phyloP scores from a whole-genome alignment of 2,797 vertebrate genomes.

The Apodemus agrarius region DNA sequence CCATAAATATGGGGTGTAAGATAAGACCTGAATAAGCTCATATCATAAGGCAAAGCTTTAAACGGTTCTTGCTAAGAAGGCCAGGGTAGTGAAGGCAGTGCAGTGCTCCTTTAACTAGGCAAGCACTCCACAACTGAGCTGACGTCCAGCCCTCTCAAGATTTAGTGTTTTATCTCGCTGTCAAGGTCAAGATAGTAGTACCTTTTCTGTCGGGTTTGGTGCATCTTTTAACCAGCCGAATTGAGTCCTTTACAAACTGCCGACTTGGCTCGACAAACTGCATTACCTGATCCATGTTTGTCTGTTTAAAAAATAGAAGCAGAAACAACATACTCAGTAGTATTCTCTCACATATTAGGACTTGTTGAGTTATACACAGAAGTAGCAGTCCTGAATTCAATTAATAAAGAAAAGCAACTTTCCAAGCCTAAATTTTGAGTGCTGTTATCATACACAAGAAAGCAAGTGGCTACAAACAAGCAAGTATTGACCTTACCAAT shows the following conservation, averaged over 20 bases:
- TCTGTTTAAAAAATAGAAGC: slow-evolving; percentile 32
- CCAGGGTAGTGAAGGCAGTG: not conserved
- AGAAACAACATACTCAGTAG: not conserved
- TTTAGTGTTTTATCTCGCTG: not conserved
- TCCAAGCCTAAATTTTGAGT: not conserved
- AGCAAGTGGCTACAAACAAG: not conserved
- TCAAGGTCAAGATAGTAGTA: slow-evolving; percentile 77
- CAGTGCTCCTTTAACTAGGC: not conserved
- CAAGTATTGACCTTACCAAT: not conserved
- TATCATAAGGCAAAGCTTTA: not conserved
- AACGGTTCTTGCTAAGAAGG: not conserved
- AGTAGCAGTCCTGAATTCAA: not conserved
- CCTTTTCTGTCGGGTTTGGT: slow-evolving; percentile 99
- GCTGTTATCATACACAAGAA: not conserved
- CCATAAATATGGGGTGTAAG: not conserved
- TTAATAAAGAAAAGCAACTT: not conserved
- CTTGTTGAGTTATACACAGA: not conserved
- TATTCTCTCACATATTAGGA: not conserved
- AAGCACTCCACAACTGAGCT: not conserved
- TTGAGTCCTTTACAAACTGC: slow-evolving; percentile 99
- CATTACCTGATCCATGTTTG: slow-evolving; percentile 97
- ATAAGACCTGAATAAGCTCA: not conserved
- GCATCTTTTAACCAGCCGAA: slow-evolving; percentile 98
- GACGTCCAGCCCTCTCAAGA: not conserved
- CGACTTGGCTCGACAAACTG: slow-evolving; percentile 98